These are phyloP conservation scores for Oryzias celebensis DNA, from an alignment of 2,113 vertebrate genomes.

Conservation along the genomic window DNA sequence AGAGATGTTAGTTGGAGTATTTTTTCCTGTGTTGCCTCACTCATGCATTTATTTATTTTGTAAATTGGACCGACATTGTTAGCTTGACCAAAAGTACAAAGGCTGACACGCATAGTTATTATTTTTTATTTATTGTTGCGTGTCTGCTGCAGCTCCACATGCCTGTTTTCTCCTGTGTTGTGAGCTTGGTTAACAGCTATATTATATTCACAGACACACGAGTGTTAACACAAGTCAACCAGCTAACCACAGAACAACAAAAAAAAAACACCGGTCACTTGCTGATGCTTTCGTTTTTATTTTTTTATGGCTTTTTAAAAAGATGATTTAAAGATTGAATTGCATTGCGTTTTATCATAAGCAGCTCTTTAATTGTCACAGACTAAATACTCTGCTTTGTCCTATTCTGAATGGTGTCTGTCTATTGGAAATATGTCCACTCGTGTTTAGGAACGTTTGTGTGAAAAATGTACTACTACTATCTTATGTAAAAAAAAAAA, in stretches of 20 bases:
- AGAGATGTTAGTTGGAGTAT: constrained; percentile 63
- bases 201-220: constrained; percentile 22
- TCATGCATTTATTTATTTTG: constrained; percentile 80
- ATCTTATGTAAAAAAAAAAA: constrained; percentile 79
- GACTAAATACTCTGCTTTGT: constrained; percentile 85
- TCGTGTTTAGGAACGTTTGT: constrained; percentile 89
- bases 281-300: constrained; percentile 64
- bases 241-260: constrained; percentile 62
- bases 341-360: constrained; percentile 71
- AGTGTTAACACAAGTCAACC: constrained; percentile 41
- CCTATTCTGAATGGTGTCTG: constrained; percentile 84
- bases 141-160: constrained; percentile 58
- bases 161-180: constrained; percentile 49
- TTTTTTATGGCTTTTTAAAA: constrained; percentile 36
- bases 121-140: constrained; percentile 68
- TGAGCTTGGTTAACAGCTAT: constrained; percentile 51
- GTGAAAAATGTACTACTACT: constrained; percentile 87
- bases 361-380: constrained; percentile 77
- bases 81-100: constrained; percentile 72
- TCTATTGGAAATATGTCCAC: constrained; percentile 84
- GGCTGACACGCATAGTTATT: constrained; percentile 58
- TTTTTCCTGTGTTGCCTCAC: constrained; percentile 68
- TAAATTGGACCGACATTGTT: constrained; percentile 64
- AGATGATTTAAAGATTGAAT: constrained; percentile 51
- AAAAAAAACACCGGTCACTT: constrained; percentile 55